These are phyloP conservation scores for Timema podura DNA, from an alignment of 2,888 invertebrate genomes.

Conservation along the genomic window DNA sequence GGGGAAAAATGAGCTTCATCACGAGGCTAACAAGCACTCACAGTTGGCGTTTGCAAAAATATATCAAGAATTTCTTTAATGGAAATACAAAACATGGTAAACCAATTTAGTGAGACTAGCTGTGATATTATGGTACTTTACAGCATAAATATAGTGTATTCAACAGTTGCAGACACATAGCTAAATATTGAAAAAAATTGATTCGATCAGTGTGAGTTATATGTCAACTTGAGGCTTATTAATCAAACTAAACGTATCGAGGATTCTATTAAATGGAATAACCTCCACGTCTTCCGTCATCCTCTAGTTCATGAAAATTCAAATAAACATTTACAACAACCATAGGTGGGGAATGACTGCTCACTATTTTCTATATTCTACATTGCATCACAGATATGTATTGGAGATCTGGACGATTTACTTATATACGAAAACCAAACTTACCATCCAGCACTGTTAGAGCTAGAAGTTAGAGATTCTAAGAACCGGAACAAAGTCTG, in stretches of 20 bases:
- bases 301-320: constrained; percentile 12
- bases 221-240: not conserved
- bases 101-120: not conserved
- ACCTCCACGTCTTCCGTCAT: not conserved
- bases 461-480: not conserved
- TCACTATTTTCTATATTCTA: not conserved
- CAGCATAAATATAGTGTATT: not conserved
- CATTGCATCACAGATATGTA: not conserved
- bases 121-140: not conserved
- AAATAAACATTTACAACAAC: not conserved
- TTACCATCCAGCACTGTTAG: not conserved
- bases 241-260: not conserved
- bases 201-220: not conserved
- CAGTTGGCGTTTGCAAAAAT: constrained; percentile 1
- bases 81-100: not conserved
- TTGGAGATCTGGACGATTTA: constrained; percentile 9
- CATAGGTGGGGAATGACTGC: not conserved
- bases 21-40: constrained; percentile 5
- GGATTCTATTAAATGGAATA: not conserved
- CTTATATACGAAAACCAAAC: constrained; percentile 8
- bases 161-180: not conserved
- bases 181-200: not conserved
- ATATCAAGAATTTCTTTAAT: not conserved
- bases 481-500: not conserved
- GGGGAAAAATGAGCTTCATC: constrained; percentile 6